Conservation (phyloP, 2,113 vertebrate species). For the Bufo gargarizans region DNA sequence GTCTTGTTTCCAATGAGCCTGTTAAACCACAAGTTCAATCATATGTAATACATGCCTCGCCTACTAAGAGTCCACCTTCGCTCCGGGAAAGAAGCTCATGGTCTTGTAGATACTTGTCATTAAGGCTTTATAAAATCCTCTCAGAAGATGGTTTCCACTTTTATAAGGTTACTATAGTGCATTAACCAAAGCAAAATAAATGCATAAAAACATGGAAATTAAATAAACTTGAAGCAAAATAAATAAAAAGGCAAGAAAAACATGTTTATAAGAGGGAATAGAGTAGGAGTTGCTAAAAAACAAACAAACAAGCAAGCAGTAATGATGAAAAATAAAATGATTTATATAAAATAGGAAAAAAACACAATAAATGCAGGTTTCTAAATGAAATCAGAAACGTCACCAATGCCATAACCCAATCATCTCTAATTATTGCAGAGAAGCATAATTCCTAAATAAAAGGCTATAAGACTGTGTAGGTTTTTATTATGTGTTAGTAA, state of each 20-base stretch:
- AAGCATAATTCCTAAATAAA: constrained; percentile 19
- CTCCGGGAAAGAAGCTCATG: constrained; percentile 53
- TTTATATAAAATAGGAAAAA: neutral
- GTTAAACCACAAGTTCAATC: constrained; percentile 37
- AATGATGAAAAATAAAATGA: neutral
- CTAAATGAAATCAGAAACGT: neutral
- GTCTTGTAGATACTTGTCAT: constrained; percentile 52
- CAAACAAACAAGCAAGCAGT: neutral
- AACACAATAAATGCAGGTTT: neutral
- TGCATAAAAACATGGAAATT: neutral
- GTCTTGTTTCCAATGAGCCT: constrained; percentile 41
- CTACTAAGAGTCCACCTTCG: constrained; percentile 44
- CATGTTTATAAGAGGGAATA: neutral
- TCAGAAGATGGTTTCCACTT: constrained; percentile 6
- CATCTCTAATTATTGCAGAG: neutral
- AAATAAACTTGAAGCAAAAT: too few relatives aligned
- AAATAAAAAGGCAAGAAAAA: neutral
- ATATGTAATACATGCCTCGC: constrained; percentile 48
- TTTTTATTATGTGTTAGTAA: constrained; percentile 36
- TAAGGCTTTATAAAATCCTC: neutral
- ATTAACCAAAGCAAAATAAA: neutral
- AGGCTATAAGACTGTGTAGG: constrained; percentile 20
- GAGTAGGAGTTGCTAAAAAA: neutral
- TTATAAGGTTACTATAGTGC: neutral
- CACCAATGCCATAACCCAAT: neutral